Evolutionary conservation across 2,797 vertebrate genomes (phyloP), one percentile per base, ranked within the genome.

Genomic region (Odontamblyopus lacepedii): DNA sequence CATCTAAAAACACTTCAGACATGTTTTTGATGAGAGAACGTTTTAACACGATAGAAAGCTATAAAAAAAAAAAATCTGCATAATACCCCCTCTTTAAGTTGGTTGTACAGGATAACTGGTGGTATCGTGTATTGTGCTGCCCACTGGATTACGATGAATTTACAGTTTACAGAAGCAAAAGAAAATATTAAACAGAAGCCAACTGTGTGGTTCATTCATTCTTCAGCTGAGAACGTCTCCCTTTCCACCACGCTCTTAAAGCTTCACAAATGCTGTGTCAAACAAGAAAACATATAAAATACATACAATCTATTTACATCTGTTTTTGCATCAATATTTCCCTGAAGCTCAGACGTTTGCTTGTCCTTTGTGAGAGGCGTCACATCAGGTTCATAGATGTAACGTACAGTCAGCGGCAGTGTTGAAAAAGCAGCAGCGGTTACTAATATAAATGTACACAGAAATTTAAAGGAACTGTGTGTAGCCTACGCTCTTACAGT

Each of bases 261-360:
- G 19, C 51, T 19, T 55, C 18, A 0, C 51, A 55, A 53, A 53
- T 6, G 4, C 1, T 0, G 16, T 3, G 6, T n/a, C 1, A 6
- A 0, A 55, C 19, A 55, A 55, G 19, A 55, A 2, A 38, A 55
- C 1, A 55, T 8, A 55, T n/a, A 55, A n/a, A n/a, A 55, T 1
- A 23, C 19, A 23, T 7, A 55, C 19, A 51, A 19, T n/a, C 44
- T 48, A 48, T 48, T 48, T 48, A 48, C 44, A 48, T 12, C 9
- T 48, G 7, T 55, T 55, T 55, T 55, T 55, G 51, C 51, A 55
- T 55, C 19, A 23, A 8, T 55, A 55, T 55, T 55, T 55, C 51
- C 51, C 51, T 55, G 51, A 55, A 55, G 51, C 51, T n/a, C n/a
- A 55, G 51, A 55, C 16, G 51, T 55, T 55, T 55, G 51, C 51